Evolutionary conservation across 2,113 vertebrate species (phyloP).

Genomic region (Arvicanthis niloticus): DNA sequence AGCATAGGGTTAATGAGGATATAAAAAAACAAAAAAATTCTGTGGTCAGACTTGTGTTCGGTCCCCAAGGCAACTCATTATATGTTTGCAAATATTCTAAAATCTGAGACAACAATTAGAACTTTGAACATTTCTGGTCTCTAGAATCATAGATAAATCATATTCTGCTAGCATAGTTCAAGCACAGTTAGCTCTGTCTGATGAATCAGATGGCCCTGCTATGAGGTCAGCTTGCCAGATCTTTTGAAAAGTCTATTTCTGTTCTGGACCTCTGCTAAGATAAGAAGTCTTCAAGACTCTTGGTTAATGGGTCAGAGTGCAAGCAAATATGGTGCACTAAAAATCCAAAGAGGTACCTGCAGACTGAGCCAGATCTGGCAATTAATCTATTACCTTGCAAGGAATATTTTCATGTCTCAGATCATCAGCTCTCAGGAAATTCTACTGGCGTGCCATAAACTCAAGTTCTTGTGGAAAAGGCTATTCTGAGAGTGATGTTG

Average conservation of each 20-base stretch:
- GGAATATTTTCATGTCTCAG: not conserved
- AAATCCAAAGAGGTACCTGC: not conserved
- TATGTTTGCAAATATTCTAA: not conserved
- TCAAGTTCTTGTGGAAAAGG: not conserved
- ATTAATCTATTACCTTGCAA: not conserved
- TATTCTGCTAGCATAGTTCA: not conserved
- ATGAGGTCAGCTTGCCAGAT: not conserved
- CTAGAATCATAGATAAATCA: not conserved
- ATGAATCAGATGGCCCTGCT: not conserved
- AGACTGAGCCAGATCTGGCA: not conserved
- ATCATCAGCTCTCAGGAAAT: not conserved
- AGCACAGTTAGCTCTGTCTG: not conserved
- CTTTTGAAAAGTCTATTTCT: not conserved
- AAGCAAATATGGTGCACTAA: not conserved
- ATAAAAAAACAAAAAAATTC: not conserved
- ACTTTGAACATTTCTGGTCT: not conserved
- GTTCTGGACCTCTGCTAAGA: not conserved
- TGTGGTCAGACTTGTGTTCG: not conserved
- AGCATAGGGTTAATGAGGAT: not conserved
- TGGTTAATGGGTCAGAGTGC: not conserved
- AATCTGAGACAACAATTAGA: not conserved
- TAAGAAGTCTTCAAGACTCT: not conserved
- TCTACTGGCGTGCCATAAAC: not conserved
- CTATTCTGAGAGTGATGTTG: not conserved
- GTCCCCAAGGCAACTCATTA: not conserved